Evolutionary conservation across 2,113 vertebrate genomes (phyloP), one percentile per base, ranked within the genome.

Genomic region (Columba janthina): DNA sequence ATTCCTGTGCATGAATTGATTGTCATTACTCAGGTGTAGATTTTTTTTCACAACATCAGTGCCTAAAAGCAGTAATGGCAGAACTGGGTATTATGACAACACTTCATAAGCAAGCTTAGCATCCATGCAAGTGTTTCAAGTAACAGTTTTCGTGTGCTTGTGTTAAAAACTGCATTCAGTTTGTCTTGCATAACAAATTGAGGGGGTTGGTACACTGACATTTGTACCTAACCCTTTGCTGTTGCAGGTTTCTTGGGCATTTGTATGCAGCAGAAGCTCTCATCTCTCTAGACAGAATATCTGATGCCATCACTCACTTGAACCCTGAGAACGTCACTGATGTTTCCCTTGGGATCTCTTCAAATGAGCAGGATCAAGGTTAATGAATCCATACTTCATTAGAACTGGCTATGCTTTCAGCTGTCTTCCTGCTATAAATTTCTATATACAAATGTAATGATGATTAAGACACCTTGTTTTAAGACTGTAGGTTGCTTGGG

Each of bases 251-350:
- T 97, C 98, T 99, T 18, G 99, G 99, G 80, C 99, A 99, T 97
- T 98, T 99, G 64, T 99, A 99, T 42, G 99, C 99, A 32, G 99
- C 99, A 87, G 99, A 99, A 98, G 99, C 99, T 62, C 99, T 99
- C 94, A 99, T 99, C 97, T 99, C 99, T 94, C 95, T 99, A 95
- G 99, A 99, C 98, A 98, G 99, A 97, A 99, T 99, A 97, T 99
- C 99, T 32, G 99, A 99, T 73, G 99, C 99, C 34, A 99, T 99
- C 85, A 97, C 98, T 89, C 99, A 99, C 97, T 98, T 99, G 96
- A 99, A 99, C 97, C 99, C 99, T 0, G 99, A 99, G 96, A 99
- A 99, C 5, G 98, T 99, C 96, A 99, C 98, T 17, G 99, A 99
- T 56, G 99, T 99, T 85, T 99, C 99, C 53, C 97, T 99, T 31